A percentile compares a stretch with the other conserved stretches of the same genome.
phyloP scores from a whole-genome alignment of 2,113 vertebrate species.

The Silurus meridionalis region DNA sequence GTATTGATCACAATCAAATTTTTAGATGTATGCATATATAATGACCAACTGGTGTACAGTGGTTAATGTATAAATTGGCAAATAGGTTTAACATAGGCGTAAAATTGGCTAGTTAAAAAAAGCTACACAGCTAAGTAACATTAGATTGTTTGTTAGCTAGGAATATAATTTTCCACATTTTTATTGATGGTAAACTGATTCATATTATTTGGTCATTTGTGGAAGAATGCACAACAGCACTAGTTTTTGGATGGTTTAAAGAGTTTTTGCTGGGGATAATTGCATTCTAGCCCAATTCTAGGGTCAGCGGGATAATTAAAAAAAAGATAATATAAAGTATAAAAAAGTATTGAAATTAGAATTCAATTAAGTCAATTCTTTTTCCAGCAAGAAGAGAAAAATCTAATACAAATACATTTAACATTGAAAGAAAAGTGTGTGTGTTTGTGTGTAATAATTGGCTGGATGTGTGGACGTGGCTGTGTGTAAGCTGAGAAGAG shows the following conservation, averaged over 20 bases:
- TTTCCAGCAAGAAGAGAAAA: background rate
- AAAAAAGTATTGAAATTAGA: background rate
- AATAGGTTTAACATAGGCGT: no score
- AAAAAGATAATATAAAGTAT: background rate
- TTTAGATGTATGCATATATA: no score
- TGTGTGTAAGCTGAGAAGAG: background rate
- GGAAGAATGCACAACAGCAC: no score
- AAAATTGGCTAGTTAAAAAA: no score
- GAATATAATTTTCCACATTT: no score
- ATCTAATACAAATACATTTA: background rate
- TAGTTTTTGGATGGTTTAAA: background rate
- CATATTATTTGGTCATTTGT: no score
- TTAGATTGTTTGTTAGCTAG: no score
- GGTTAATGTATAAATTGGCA: no score
- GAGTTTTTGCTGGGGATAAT: background rate
- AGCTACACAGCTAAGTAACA: no score
- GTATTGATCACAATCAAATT: no score
- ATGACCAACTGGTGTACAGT: no score
- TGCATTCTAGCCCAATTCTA: background rate
- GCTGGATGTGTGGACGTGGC: background rate
- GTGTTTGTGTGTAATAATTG: constrained; percentile 8
- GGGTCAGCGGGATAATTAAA: background rate
- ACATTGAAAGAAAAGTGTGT: background rate
- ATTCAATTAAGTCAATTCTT: background rate
- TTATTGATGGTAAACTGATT: no score